Conservation (phyloP, 2,797 vertebrate genomes). For the Hypotaenidia philippensis region DNA sequence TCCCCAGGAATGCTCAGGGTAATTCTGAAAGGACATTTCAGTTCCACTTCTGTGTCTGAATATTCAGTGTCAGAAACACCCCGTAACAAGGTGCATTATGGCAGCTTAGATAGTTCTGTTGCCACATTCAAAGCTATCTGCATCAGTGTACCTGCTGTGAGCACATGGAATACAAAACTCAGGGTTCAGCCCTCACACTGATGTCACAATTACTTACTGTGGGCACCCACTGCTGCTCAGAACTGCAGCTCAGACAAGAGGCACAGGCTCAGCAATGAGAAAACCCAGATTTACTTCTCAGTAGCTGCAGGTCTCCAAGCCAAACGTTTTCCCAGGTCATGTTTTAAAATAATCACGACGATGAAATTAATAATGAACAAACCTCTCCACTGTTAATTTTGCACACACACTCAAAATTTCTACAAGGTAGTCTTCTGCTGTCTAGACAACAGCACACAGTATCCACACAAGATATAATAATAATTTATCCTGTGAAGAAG, state of each 20-base stretch:
- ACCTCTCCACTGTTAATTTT: background rate
- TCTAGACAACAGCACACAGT: accelerated
- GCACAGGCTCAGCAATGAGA: background rate
- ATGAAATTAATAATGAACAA: background rate
- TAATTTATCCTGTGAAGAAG: background rate
- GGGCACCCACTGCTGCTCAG: background rate
- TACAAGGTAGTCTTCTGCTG: background rate
- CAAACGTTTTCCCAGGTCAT: background rate
- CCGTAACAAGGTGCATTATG: background rate
- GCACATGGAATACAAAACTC: background rate
- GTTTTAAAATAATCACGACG: background rate
- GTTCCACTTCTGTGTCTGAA: background rate
- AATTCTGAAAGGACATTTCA: background rate
- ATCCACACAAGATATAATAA: background rate
- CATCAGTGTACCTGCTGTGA: background rate
- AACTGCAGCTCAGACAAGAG: background rate
- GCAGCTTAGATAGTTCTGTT: background rate
- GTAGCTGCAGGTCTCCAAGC: background rate
- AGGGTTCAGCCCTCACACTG: background rate
- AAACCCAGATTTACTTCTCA: background rate
- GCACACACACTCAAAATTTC: background rate
- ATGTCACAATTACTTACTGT: background rate
- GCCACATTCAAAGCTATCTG: background rate
- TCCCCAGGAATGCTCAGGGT: background rate
- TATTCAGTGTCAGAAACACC: background rate